These are phyloP conservation scores for Macrotis lagotis DNA, from an alignment of 2,113 vertebrate species.

Conservation along the genomic window DNA sequence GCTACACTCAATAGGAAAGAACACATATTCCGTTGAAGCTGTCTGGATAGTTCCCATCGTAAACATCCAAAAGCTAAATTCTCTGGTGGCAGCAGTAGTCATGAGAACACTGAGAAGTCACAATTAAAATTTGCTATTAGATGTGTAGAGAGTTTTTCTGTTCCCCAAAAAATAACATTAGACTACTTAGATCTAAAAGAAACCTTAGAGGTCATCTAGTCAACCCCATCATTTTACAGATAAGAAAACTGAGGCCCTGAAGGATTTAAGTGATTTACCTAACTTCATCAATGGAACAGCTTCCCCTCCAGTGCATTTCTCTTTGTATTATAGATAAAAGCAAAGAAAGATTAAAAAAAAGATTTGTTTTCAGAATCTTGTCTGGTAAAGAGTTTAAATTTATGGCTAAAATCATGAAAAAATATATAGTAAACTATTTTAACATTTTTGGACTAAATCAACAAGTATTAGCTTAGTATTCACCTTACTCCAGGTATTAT, in stretches of 20 bases:
- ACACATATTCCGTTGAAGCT: neutral
- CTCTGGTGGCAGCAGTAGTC: neutral
- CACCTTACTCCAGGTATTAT: neutral
- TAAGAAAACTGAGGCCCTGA: no score
- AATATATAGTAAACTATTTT: neutral
- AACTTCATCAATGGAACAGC: no score
- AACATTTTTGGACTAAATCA: neutral
- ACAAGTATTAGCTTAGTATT: neutral
- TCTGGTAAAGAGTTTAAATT: neutral
- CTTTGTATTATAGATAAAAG: no score
- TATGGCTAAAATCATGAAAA: neutral
- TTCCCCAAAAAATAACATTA: no score
- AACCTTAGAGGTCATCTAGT: no score
- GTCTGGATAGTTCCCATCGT: neutral
- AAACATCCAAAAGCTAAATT: neutral
- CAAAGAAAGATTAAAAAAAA: no score
- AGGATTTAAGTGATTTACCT: no score
- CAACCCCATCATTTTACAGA: no score
- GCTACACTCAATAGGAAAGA: neutral
- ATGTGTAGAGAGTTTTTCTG: no score
- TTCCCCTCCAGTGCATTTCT: no score
- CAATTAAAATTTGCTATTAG: neutral
- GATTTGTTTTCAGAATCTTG: neutral
- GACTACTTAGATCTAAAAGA: no score
- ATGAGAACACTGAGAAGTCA: neutral